Evolutionary conservation across 2,113 vertebrate genomes (phyloP), one percentile per base, ranked within the genome.

Genomic region (Rousettus leschenaultii): DNA sequence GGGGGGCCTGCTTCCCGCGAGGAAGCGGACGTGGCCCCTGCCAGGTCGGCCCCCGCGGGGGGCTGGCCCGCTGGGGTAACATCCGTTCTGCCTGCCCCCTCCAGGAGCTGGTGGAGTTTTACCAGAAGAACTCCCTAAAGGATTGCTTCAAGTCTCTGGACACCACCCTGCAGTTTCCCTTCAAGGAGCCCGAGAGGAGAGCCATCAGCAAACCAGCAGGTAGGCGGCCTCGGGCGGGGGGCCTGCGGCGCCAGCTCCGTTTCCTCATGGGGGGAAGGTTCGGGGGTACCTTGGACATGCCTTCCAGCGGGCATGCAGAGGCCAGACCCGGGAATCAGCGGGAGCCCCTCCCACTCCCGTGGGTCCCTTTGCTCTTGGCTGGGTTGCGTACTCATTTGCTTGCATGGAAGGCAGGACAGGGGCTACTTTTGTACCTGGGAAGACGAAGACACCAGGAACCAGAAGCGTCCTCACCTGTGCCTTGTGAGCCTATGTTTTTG

Each of bases 141-240:
- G 99, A 99, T 91, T 99, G 99, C 94, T 99, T 99, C 97, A 99
- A 99, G 96, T 99, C 99, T 0, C 98, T 99, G 68, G 99, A 99
- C 97, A 99, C 99, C 5, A 97, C 97, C 0, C 97, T 99, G 19
- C 97, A 98, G 95, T 99, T 98, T n/a, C 98, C 99, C 2, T 99
- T 98, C 97, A 99, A 99, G 97, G 99, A 99, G 9, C 99, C 99
- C 0, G 99, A 99, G 97, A 98, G 98, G 57, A 98, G 98, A 48
- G 94, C 95, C 55, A 95, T 97, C 38, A 95, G 95, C 9, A 98
- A 92, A 14, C 93, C 97, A 0, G 95, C 98, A 84, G 99, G 99
- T 99, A 98, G 85, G 51, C 9, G 14, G 55, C 7, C n/a, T 30
- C 33, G 8, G 12, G 18, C 11, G 22, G 26, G 28, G 18, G 59